Evolutionary conservation across 23 tunicate species (phyloP).

Genomic region (Ascidia mentula): DNA sequence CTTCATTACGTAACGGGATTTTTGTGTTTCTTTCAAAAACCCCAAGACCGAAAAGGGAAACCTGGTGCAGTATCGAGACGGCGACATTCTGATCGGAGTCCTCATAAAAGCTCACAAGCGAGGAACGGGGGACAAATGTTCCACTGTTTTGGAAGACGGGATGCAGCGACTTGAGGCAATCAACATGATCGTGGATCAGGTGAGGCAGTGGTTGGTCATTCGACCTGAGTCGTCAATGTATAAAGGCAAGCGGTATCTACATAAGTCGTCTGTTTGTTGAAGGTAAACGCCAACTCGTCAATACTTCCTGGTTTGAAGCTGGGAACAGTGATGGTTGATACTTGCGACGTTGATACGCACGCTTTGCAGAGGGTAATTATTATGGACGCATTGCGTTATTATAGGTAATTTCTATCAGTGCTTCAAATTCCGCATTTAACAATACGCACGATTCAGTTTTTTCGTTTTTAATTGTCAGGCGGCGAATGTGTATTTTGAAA

Average conservation of each 20-base stretch:
- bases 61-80: conserved; percentile 48
- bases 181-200: conserved; percentile 53
- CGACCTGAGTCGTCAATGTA: too few relatives aligned
- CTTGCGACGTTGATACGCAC: conserved; percentile 60
- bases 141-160: conserved; percentile 38
- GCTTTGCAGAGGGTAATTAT: conserved; percentile 59
- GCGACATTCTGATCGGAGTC: conserved; percentile 40
- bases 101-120: conserved; percentile 44
- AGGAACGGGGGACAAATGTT: conserved; percentile 31
- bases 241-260: too few relatives aligned
- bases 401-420: too few relatives aligned
- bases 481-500: too few relatives aligned
- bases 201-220: background rate
- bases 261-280: too few relatives aligned
- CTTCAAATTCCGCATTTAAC: too few relatives aligned
- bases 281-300: conserved; percentile 33
- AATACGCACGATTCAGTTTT: too few relatives aligned
- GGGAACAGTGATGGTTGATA: conserved; percentile 59
- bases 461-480: too few relatives aligned
- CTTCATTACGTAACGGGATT: too few relatives aligned
- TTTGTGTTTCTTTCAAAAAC: too few relatives aligned
- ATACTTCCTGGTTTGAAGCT: conserved; percentile 41
- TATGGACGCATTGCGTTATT: too few relatives aligned
- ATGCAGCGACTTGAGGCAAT: conserved; percentile 43
- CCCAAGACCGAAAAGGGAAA: conserved; percentile 27